Conservation (phyloP, 92 coral and sea anemone species). For the Parazoanthus atlanticus region DNA sequence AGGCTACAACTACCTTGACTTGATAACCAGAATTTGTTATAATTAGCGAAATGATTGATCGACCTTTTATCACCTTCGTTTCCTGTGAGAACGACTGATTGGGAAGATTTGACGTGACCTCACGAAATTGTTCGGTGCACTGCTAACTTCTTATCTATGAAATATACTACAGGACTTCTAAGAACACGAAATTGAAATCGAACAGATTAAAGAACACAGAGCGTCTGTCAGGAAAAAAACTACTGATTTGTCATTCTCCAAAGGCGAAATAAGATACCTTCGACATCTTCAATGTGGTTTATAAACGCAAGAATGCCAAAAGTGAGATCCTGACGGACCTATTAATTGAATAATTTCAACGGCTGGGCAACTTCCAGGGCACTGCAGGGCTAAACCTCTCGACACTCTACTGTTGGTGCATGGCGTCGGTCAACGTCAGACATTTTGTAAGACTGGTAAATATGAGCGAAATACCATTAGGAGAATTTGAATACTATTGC, state of each 20-base stretch:
- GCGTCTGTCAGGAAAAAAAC: background rate
- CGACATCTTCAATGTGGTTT: background rate
- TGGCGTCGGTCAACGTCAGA: background rate
- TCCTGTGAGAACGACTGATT: background rate
- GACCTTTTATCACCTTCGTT: background rate
- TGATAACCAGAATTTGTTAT: constrained; percentile 2
- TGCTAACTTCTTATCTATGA: background rate
- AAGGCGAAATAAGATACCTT: background rate
- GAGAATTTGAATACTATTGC: too few relatives aligned
- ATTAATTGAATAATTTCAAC: background rate
- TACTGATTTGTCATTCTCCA: background rate
- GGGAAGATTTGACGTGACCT: background rate
- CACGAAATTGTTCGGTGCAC: background rate
- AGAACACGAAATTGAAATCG: background rate
- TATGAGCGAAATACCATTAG: background rate
- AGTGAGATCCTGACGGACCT: background rate
- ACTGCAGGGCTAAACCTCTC: background rate
- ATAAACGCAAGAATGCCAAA: background rate
- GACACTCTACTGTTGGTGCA: background rate
- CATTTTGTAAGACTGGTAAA: too few relatives aligned
- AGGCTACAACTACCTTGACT: background rate
- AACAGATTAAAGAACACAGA: background rate
- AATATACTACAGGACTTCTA: background rate
- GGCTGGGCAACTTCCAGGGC: background rate
- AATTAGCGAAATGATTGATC: background rate